Base-by-base conservation (phyloP, 2,888 invertebrate species). In the Plutella xylostella region DNA sequence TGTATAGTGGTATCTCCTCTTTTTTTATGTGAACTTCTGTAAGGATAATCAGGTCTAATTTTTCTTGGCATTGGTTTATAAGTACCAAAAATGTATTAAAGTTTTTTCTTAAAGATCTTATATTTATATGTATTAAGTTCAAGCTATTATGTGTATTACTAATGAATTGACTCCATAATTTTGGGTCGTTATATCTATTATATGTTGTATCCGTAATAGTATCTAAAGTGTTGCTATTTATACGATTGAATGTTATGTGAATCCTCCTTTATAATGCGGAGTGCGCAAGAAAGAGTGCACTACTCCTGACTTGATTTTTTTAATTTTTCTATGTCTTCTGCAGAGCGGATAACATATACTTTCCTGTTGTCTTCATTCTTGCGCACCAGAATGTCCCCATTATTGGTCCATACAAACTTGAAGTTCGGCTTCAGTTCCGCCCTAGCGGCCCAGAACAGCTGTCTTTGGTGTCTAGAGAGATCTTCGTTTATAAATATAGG, bases 391-490 rank as follows among this genome's bases (percentile, higher is more conserved):
- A 50, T 46, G 12, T 34, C 46, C 9, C 38, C 31, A 28, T 48
- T 45, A 25, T 48, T 48, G 7, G 47, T 42, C 48, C 48, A 51
- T 4, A 51, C 45, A 20, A 40, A 48, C 38, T 47, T 20, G 28
- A 30, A 48, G 2, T 33, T 42, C 35, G 22, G 33, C 40, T 42
- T 44, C 40, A 34, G 28, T 22, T 45, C 30, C 9, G 28, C 20
- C 37, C 39, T 46, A 14, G 38, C 33, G 1, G 25, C 11, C 35
- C 42, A 39, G 21, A 46, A 22, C 5, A 37, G 31, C 12, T 42
- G 37, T 7, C 42, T 28, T 31, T 22, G 30, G 12, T 30, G 17
- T 12, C 21, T 38, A 22, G 42, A 38, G 25, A 42, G 18, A 12
- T 38, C 38, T 31, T 42, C 39, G 19, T 40, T 43, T 9, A 43